Evolutionary conservation across 2,113 vertebrate species (phyloP), one percentile per base, ranked within the genome.

Genomic region (Heptranchias perlo): DNA sequence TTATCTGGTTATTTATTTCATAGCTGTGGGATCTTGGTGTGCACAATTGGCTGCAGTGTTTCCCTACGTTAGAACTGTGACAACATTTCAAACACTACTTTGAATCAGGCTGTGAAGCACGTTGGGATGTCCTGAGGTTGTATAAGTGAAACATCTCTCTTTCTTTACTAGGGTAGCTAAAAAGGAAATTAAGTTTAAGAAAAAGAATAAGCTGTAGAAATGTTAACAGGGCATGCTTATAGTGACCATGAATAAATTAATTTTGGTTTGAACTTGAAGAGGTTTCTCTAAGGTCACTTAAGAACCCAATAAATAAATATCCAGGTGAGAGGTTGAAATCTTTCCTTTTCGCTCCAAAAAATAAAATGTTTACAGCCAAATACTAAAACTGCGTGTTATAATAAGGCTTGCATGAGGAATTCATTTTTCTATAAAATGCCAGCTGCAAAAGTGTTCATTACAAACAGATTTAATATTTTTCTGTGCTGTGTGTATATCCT

Each of bases 181-280:
- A 62, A n/a, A 62, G 54, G 16, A 39, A 28, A 28, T 87, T 28
- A 87, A 89, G 49, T 89, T 28, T 35, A 61, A 92, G n/a, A 61
- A n/a, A 61, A n/a, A 39, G 8, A 54, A 54, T 82, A 87, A 54
- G 28, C 52, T 89, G 86, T 35, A 31, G 10, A 73, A 35, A 28
- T 31, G 49, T 7, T 25, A 89, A 14, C 49, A 54, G 2, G 86
- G 14, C 35, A 54, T 89, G 52, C 52, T 89, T 58, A 14, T 28
- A 21, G 49, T 89, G 52, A 11, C 8, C 49, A 94, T 65, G 62
- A 94, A 94, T 65, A 62, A 94, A 65, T 65, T 94, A 94, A 94
- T 94, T 44, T 61, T 39, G 62, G n/a, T 13, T 39, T 64, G 39
- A 94, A 94, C 61, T 65, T 94, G 92, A 52, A 89, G 39, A 44